Conservation (phyloP, 2,113 vertebrate species). For the Glareola pratincola region DNA sequence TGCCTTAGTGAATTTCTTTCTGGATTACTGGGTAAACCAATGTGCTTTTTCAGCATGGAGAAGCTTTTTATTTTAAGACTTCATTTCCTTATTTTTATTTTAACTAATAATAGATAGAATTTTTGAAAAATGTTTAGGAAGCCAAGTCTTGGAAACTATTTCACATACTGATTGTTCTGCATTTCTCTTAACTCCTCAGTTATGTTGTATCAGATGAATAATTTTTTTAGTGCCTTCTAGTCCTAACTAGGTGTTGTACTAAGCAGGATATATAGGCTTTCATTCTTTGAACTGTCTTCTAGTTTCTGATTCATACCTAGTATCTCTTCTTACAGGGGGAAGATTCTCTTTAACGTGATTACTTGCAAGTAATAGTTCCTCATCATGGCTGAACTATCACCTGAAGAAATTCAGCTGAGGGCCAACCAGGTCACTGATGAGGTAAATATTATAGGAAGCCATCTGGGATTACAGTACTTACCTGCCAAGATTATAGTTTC, state of each 20-base stretch:
- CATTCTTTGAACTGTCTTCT: not conserved
- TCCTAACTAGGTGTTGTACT: not conserved
- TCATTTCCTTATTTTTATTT: not conserved
- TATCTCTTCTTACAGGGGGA: not conserved
- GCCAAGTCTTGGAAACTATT: not conserved
- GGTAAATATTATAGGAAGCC: slow-evolving; percentile 70
- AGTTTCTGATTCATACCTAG: not conserved
- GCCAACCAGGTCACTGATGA: slow-evolving; percentile 95
- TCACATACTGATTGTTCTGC: not conserved
- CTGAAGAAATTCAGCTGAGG: slow-evolving; percentile 86
- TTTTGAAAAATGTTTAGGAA: not conserved
- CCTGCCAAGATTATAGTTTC: not conserved
- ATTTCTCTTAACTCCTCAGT: not conserved
- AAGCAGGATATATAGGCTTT: not conserved
- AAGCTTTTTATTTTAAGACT: not conserved
- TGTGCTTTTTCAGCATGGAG: not conserved
- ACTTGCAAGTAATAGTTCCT: slow-evolving; percentile 18
- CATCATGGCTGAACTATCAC: slow-evolving; percentile 87
- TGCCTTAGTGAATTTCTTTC: not conserved
- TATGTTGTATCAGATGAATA: not conserved
- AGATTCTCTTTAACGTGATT: not conserved
- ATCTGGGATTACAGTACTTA: not conserved
- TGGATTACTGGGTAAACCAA: not conserved
- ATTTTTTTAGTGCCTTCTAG: not conserved
- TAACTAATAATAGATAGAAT: not conserved